Evolutionary conservation across 2,888 invertebrate genomes (phyloP), one percentile per base, ranked within the genome.

Genomic region (Nowickia ferox): DNA sequence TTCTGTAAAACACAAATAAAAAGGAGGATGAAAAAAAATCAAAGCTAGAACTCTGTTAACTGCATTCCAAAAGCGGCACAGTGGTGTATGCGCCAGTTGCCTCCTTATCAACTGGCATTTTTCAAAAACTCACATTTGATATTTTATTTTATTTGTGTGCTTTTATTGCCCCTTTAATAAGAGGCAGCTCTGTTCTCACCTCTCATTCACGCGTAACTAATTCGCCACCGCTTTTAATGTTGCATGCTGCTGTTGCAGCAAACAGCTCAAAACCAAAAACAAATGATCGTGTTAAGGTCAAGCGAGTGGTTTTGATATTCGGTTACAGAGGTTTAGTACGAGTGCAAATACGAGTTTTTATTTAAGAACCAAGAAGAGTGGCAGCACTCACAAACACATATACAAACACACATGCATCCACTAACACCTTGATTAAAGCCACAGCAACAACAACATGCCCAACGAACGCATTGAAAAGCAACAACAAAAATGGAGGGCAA

Each of bases 251-350:
- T 53, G 30, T 10, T 51, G 10, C 17, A 53, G 46, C 17, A 42
- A 42, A 40, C 48, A 53, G 40, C 46, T 22, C 19, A 15, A 51
- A 61, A 55, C 11, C 15, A 69, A 53, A 61, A 63, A 71, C 69
- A 40, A 77, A 72, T 57, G 80, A 72, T 72, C 72, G 40, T 65
- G 55, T 72, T 72, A 80, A 80, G 80, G 80, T 66, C 80, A 72
- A 46, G 57, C 63, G 38, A 46, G 71, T 61, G 78, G 77, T 78
- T 78, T 77, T 44, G 30, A 13, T 78, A 61, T 72, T 72, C 65
- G 65, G 48, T 80, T 80, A 51, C 59, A 72, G 68, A 55, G 57
- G 72, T 80, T 65, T 65, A 17, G 4, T 51, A n/a, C n/a, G 38
- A 19, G 53, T 51, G 9, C 40, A 51, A 61, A 38, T 40, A 61